These are phyloP conservation scores for Drosophila recens DNA, from an alignment of 2,888 invertebrate genomes.

Conservation along the genomic window DNA sequence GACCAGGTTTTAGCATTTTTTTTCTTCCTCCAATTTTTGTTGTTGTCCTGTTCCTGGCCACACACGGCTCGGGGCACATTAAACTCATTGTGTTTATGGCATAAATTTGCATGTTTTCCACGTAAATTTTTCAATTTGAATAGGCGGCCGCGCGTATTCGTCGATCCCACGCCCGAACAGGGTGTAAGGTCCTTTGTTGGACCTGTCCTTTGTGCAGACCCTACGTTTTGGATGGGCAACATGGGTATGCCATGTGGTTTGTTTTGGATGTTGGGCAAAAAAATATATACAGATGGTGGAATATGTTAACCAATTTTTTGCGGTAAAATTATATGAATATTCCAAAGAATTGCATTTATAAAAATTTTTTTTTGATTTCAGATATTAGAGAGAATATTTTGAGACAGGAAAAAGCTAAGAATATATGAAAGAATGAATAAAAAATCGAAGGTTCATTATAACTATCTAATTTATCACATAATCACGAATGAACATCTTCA, in stretches of 20 bases:
- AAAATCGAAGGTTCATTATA: background rate
- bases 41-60: conserved; percentile 36
- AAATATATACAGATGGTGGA: background rate
- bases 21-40: conserved; percentile 3
- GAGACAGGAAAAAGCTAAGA: background rate
- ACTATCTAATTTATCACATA: background rate
- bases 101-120: conserved; percentile 81
- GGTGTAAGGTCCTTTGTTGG: conserved; percentile 22
- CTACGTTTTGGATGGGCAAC: conserved; percentile 7
- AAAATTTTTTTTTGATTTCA: background rate
- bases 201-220: conserved; percentile 9
- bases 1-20: conserved; percentile 41
- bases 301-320: background rate
- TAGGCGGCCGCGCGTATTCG: conserved; percentile 55
- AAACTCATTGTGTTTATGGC: conserved; percentile 82
- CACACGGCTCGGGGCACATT: conserved; percentile 63
- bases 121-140: conserved; percentile 81
- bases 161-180: conserved; percentile 17
- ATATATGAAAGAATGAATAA: background rate
- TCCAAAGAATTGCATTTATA: background rate
- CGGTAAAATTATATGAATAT: background rate
- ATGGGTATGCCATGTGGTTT: background rate
- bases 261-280: background rate
- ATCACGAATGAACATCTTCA: background rate
- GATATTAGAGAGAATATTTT: background rate